Conservation (phyloP, 2,113 vertebrate species). For the Thalassoma bifasciatum region DNA sequence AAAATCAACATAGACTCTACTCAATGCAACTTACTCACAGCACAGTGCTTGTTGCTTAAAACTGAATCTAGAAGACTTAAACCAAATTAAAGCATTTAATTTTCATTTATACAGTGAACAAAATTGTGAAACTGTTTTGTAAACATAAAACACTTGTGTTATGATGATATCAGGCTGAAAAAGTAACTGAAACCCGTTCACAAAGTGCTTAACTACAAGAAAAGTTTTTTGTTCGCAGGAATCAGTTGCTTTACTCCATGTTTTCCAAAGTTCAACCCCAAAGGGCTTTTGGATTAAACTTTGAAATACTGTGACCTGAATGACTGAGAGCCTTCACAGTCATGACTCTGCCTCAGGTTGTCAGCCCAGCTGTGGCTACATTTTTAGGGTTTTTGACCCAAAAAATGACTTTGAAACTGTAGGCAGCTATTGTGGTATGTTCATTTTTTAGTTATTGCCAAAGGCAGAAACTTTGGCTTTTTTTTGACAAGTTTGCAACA, state of each 20-base stretch:
- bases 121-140: not conserved
- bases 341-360: not conserved
- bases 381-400: conserved; percentile 59
- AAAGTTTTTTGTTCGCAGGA: conserved; percentile 21
- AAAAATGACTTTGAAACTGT: conserved; percentile 60
- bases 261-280: not conserved
- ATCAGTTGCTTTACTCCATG: conserved; percentile 16
- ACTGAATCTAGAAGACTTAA: not conserved
- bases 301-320: not conserved
- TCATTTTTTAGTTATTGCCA: conserved; percentile 22
- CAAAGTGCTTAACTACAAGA: conserved; percentile 12
- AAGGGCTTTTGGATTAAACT: not conserved
- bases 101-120: not conserved
- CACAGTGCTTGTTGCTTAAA: conserved; percentile 11
- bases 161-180: conserved; percentile 12
- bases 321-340: not conserved
- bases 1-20: no score
- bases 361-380: conserved; percentile 38
- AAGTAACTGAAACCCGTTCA: conserved; percentile 17
- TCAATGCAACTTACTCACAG: no score
- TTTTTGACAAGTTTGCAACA: not conserved
- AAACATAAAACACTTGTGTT: not conserved
- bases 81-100: no score
- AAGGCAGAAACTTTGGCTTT: conserved; percentile 26
- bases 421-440: not conserved